Evolutionary conservation across 2,888 invertebrate genomes (phyloP), one percentile per base, ranked within the genome.

Genomic region (Lepidochitona cinerea): DNA sequence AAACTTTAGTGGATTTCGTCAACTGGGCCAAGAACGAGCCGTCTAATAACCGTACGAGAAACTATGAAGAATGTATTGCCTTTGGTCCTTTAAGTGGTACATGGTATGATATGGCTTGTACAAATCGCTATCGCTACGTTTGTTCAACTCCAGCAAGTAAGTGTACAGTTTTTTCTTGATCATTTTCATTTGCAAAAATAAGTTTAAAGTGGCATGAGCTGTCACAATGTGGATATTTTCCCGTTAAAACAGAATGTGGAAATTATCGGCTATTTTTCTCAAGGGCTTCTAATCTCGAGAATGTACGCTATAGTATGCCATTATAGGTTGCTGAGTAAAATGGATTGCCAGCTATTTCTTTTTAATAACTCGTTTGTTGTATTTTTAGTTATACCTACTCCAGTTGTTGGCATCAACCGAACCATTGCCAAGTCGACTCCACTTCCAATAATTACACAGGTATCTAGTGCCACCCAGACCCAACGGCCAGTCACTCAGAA

Each of bases 21-120:
- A 82, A 85, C 79, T 87, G 87, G 87, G 84, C 78, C 68, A 65
- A 70, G 6, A 79, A 80, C 0, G 81, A 86, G 71, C 87, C 87
- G 4, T 49, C 49, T 23, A 49, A 49, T 49, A 49, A 49, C 49
- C 18, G 23, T n/a, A 49, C 49, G n/a, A 18, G 49, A 4, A 49
- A 18, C 7, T n/a, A 23, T 49, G 49, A 49, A 49, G 49, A 49
- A 18, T 49, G 49, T 49, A 23, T 49, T 18, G 23, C 23, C 2
- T n/a, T 49, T 4, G 49, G 49, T n/a, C n/a, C 49, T 5, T n/a
- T 23, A 2, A 49, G n/a, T n/a, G 49, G 49, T 18, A 49, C 49
- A 2, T 49, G 49, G 49, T 49, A 49, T 23, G 49, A 49, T 23
- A 49, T n/a, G 7, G 2, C 49, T 23, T 49, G 49, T 49, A 18